Evolutionary conservation across 2,888 invertebrate species (phyloP).

Genomic region (Cylindroiulus punctatus): DNA sequence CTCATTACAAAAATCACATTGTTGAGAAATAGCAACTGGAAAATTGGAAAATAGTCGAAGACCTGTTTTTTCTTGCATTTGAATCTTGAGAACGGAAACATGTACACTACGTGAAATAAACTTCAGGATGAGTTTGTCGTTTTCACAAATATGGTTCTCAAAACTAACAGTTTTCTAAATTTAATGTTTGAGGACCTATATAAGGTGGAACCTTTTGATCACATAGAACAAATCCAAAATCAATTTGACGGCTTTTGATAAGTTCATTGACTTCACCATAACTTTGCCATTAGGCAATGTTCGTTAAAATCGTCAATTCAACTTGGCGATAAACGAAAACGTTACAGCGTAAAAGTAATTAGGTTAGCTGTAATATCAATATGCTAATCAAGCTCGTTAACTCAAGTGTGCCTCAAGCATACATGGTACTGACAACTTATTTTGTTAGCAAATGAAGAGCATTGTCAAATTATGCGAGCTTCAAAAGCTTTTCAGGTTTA

Average conservation of each 20-base stretch:
- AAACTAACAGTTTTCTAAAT: too few relatives aligned
- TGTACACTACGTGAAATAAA: too few relatives aligned
- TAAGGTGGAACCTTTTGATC: too few relatives aligned
- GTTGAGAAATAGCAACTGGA: too few relatives aligned
- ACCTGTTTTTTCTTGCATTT: too few relatives aligned
- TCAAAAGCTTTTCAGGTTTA: not conserved
- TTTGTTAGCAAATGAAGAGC: not conserved
- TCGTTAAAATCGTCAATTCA: not conserved
- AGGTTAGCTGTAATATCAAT: not conserved
- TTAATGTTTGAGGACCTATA: too few relatives aligned
- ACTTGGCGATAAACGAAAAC: not conserved
- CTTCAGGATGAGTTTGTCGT: too few relatives aligned
- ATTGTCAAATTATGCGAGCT: not conserved
- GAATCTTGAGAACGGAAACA: too few relatives aligned
- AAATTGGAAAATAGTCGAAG: too few relatives aligned
- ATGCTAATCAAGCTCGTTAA: constrained; percentile 2
- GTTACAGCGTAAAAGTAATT: not conserved
- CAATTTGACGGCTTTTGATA: not conserved
- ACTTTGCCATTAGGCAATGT: not conserved
- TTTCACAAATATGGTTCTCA: too few relatives aligned
- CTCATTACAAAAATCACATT: too few relatives aligned
- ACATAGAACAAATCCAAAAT: not conserved
- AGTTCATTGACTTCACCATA: not conserved
- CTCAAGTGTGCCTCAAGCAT: not conserved
- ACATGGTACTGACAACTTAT: not conserved